phyloP scores from a whole-genome alignment of 2,797 vertebrate genomes.

The Emys orbicularis region DNA sequence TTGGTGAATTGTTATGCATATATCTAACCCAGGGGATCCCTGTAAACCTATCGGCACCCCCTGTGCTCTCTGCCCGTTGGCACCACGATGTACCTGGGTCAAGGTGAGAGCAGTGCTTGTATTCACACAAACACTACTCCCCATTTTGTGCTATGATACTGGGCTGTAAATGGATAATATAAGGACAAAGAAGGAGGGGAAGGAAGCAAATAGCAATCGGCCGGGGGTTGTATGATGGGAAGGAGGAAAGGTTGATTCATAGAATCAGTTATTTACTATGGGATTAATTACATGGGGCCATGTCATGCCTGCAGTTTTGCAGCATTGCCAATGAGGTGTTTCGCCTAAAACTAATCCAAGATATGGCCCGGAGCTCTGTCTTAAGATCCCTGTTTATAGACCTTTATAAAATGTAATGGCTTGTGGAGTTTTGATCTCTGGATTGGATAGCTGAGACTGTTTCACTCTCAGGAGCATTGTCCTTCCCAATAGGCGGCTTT shows the following conservation, averaged over 20 bases:
- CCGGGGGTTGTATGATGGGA: not conserved
- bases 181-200: not conserved
- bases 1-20: not conserved
- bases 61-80: too few relatives aligned
- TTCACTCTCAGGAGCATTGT: not conserved
- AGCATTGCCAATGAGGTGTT: not conserved
- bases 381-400: not conserved
- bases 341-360: not conserved
- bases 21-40: too few relatives aligned
- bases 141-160: too few relatives aligned
- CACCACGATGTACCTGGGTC: not conserved
- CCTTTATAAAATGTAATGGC: conserved; percentile 6
- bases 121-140: not conserved
- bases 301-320: not conserved
- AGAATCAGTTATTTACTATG: not conserved
- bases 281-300: not conserved
- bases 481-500: not conserved
- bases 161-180: too few relatives aligned
- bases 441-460: not conserved
- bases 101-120: too few relatives aligned
- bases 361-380: not conserved
- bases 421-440: not conserved
- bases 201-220: not conserved
- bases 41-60: too few relatives aligned
- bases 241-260: not conserved